Evolutionary conservation across 2,888 invertebrate species (phyloP), one percentile per base, ranked within the genome.

Genomic region (Calliphora vomitoria): DNA sequence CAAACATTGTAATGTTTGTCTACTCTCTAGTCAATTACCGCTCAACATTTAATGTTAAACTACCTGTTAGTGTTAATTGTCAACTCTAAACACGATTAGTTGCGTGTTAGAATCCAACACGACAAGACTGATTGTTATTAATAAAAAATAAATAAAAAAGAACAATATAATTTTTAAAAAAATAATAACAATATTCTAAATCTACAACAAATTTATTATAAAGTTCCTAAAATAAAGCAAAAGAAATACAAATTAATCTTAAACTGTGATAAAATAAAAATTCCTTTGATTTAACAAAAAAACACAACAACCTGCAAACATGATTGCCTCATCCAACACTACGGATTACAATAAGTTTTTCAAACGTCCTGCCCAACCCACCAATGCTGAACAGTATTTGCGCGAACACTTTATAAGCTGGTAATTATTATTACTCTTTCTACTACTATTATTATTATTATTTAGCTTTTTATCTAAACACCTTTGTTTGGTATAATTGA

Each of bases 311-410:
- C n/a, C 38, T 20, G n/a, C 25, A 78, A 82, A 62, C 58, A 92
- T 92, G 92, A 91, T 92, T 76, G 90, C 92, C 10, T 90, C 91
- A 38, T 85, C 90, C 10, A 74, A 47, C n/a, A 90, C 89, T 50
- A 90, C 91, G 82, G 92, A 92, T 85, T 92, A 91, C 86, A 88
- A 88, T 31, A 90, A 89, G 6, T 92, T 91, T 62, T 92, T 92
- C 31, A 92, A 92, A 84, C 90, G 90, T 60, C 83, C 92, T 20
- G 92, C 92, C 3, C 90, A 90, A 76, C 92, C 92, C 71, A 90
- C 91, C 8, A 92, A 92, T 91, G 92, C 92, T 55, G 90, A 92
- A 85, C 92, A 92, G 85, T 92, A 89, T 86, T 91, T 92, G 69
- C 91, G 90, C 31, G 90, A 92, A 3, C 88, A 89, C 53, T 85